Evolutionary conservation across 2,888 invertebrate species (phyloP), one percentile per base, ranked within the genome.

Genomic region (Mythimna impura): DNA sequence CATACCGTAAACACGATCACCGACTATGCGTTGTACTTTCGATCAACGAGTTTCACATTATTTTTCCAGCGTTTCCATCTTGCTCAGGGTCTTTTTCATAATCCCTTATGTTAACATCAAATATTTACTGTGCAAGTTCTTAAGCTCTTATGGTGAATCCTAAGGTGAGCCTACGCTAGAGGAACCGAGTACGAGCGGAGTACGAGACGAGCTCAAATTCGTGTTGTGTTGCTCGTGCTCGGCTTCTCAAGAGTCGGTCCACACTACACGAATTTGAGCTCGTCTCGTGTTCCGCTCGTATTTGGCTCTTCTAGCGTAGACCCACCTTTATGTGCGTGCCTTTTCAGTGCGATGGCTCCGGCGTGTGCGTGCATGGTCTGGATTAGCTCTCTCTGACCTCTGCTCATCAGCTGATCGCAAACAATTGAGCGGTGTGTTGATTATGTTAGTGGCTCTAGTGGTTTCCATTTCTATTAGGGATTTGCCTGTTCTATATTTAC

Each of bases 331-430:
- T 25, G 30, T 68, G 6, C 40, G 2, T 57, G 50, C 12, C 4
- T 43, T 34, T n/a, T 43, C 2, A 34, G 2, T 34, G 30, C 9
- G 4, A 9, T 4, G 0, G 14, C 20, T 55, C 2, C 12, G 6
- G 22, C 22, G n/a, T 36, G 36, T 34, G 58, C 69, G 57, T 52
- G 34, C 25, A 14, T 7, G 40, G 7, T 25, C 52, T 60, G 52
- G 12, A 25, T 43, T 12, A 67, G 25, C 34, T 34, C 52, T 54
- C n/a, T 9, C 50, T n/a, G 60, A 36, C 25, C 78, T 20, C 25
- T 47, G 58, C 25, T 60, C 25, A n/a, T 69, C 78, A 69, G 70
- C 43, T 74, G 58, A 60, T 78, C 43, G 52, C 43, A 4, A 60
- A 74, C 43, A 74, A 36, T 20, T n/a, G 25, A 55, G 9, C 9